A percentile compares a stretch with the other conserved stretches of the same genome.
phyloP scores from a whole-genome alignment of 64 coral and sea anemone genomes.

The Pocillopora damicornis region DNA sequence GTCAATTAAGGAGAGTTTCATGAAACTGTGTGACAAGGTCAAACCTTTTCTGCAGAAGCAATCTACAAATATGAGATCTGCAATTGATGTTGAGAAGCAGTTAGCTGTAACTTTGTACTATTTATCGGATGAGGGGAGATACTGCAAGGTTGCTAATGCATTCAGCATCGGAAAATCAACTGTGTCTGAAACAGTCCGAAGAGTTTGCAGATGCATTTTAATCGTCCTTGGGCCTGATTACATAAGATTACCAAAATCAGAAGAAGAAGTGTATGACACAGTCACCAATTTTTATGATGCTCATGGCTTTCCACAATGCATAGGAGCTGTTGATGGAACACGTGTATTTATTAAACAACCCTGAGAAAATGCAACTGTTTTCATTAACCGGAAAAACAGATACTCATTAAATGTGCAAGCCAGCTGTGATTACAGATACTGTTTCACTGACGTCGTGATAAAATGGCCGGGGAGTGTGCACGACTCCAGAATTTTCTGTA shows the following conservation, averaged over 20 bases:
- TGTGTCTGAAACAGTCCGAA: slow-evolving; percentile 34
- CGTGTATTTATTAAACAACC: too few species aligned
- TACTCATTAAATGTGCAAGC: slow-evolving; percentile 28
- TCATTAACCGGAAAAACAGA: slow-evolving; percentile 18
- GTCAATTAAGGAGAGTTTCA: too few species aligned
- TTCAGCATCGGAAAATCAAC: slow-evolving; percentile 52
- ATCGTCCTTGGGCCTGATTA: slow-evolving; percentile 39
- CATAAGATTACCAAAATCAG: slow-evolving; percentile 43
- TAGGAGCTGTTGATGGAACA: slow-evolving; percentile 26
- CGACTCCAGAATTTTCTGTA: too few species aligned
- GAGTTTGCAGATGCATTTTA: slow-evolving; percentile 41
- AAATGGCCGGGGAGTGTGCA: too few species aligned
- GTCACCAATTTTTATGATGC: slow-evolving; percentile 26
- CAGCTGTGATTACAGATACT: slow-evolving; percentile 34
- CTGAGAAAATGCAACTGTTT: too few species aligned
- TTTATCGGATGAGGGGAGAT: too few species aligned
- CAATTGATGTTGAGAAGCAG: too few species aligned
- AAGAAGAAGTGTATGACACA: slow-evolving; percentile 22
- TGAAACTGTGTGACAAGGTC: too few species aligned
- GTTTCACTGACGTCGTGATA: slow-evolving; percentile 2
- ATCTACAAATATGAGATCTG: too few species aligned
- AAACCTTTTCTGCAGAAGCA: too few species aligned
- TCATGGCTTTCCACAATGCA: too few species aligned
- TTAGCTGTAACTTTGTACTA: too few species aligned
- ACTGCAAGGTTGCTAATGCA: slow-evolving; percentile 59